Conservation (phyloP, 1,140 invertebrate genomes). For the Platorchestia sp. region DNA sequence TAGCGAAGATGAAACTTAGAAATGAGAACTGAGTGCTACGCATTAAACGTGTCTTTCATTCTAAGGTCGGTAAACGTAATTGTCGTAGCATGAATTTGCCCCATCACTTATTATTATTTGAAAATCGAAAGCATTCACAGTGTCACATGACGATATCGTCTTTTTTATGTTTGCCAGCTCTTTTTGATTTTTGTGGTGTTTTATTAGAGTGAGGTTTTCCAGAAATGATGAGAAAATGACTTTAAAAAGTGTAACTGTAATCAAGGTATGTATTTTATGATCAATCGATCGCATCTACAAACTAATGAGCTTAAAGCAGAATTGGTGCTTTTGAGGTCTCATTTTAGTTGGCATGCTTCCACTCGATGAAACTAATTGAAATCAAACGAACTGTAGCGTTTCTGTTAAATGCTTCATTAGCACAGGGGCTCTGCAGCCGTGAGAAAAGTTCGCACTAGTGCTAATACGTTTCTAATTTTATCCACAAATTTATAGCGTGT, state of each 20-base stretch:
- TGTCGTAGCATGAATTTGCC: not conserved
- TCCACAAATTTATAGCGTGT: no score
- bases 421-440: not conserved
- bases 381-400: not conserved
- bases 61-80: not conserved
- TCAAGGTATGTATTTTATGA: not conserved
- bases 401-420: not conserved
- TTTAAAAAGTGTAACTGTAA: not conserved
- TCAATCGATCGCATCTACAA: not conserved
- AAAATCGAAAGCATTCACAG: not conserved
- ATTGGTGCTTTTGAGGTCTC: not conserved
- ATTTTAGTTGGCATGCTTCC: not conserved
- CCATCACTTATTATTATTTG: not conserved
- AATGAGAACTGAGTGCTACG: not conserved
- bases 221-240: not conserved
- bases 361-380: not conserved
- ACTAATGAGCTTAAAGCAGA: not conserved
- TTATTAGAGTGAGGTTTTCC: not conserved
- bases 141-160: not conserved
- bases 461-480: no score
- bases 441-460: not conserved
- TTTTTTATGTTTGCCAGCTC: not conserved
- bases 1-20: not conserved
- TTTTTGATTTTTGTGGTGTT: not conserved
- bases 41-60: not conserved